phyloP scores from a whole-genome alignment of 1,140 invertebrate species.

The Drosophila kohkoa region DNA sequence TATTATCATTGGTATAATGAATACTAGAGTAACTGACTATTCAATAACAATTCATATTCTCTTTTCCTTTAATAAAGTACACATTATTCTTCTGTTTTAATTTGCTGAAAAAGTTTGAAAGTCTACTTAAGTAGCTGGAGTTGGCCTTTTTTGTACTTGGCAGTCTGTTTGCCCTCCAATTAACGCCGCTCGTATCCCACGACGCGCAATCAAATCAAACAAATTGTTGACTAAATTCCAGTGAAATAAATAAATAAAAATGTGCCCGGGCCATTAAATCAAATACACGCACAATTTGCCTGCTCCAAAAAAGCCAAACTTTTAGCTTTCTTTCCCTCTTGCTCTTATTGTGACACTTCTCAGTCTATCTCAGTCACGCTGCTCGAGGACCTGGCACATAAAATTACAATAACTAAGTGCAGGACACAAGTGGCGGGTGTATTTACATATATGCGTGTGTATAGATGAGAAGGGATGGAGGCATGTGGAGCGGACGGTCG shows the following conservation, averaged over 20 bases:
- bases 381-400: constrained; percentile 14
- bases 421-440: constrained; percentile 7
- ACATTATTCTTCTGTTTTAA: too few species aligned
- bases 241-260: constrained; percentile 63
- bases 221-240: constrained; percentile 80
- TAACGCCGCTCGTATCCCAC: constrained; percentile 17
- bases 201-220: constrained; percentile 71
- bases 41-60: too few species aligned
- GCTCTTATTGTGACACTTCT: too few species aligned
- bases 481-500: constrained; percentile 13
- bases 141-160: constrained; percentile 14
- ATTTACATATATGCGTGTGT: neutral
- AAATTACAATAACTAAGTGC: constrained; percentile 78
- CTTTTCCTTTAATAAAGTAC: too few species aligned
- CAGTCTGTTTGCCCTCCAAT: constrained; percentile 31
- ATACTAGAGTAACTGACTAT: too few species aligned
- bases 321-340: neutral
- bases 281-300: constrained; percentile 62
- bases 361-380: neutral
- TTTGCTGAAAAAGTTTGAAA: neutral
- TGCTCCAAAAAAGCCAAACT: constrained; percentile 25
- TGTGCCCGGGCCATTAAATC: constrained; percentile 66
- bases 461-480: neutral
- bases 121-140: neutral
- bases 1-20: too few species aligned